Base-by-base conservation (phyloP, 2,888 invertebrate genomes). In the Drosophila bunnanda region DNA sequence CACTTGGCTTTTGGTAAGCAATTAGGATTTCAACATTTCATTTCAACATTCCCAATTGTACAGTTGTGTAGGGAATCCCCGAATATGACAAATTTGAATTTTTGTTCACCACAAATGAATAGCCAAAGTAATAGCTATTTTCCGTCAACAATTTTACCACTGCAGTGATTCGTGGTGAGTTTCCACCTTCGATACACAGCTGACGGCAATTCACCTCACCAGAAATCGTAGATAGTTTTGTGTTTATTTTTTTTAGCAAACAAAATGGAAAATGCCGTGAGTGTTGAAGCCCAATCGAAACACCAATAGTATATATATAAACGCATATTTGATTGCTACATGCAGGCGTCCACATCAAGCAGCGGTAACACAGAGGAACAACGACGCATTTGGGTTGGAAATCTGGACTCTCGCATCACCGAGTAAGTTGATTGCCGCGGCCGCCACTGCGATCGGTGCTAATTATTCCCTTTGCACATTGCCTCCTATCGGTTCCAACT, bases 391-490 rank as follows among this genome's bases (percentile, higher is more conserved):
- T 98, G 98, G 98, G 96, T 98, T 77, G 98, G 98, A 58, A 98
- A 98, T 93, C 93, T 98, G 75, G 98, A 98, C 92, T 93, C 96
- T 10, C 94, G 97, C 92, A 94, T 98, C 92, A 97, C 97, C 94
- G 98, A 98, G 98, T 98, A 97, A 97, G 98, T 95, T 92, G 75
- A 66, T 28, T 50, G 32, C 32, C 2, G 55, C 10, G 7, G 57
- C 20, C 9, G 52, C 22, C 8, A 5, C 34, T 39, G 38, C 54
- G 57, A 25, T 46, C 57, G 50, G 65, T 70, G 56, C 79, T 82
- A 80, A 81, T 80, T 68, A 77, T 44, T 38, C 25, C 25, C 70
- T 82, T 87, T n/a, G 50, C 46, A 54, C 3, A 50, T 81, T 78
- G 72, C 77, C 75, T 81, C 73, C 94, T 95, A 96, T 95, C 94